Evolutionary conservation across 1,140 invertebrate genomes (phyloP), one percentile per base, ranked within the genome.

Genomic region (Atta cephalotes): DNA sequence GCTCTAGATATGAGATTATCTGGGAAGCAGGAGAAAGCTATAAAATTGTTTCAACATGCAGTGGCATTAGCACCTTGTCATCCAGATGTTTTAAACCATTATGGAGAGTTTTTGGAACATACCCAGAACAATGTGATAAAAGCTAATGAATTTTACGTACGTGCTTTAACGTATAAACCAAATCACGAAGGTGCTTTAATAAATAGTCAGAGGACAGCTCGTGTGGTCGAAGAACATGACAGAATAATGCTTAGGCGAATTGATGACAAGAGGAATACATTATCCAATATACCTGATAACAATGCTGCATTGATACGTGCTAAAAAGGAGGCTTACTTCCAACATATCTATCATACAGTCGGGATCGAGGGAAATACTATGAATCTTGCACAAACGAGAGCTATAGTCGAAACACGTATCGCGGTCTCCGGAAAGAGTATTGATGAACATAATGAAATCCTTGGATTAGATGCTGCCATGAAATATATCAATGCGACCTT

Each of bases 321-420:
- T 1, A 99, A 99, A 93, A 98, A 98, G 92, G 98, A 99, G 94
- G 98, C 98, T 18, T 99, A 99, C 94, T 99, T 98, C 93, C 97
- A 98, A 92, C 98, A 99, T 94, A 98, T 99, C 82, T 99, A 99
- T 95, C 99, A 99, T 92, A 99, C 98, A 3, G 98, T 99, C 78
- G 99, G 98, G 51, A 99, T 99, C 87, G 99, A 99, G 96, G 99
- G 99, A 2, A 99, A 99, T 92, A 99, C 99, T 1, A 98, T 99
- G 97, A 98, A 98, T 45, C 95, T 99, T n/a, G 97, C 97, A 28
- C 98, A 99, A 94, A 99, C 99, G 0, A 96, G 98, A 87, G 97
- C 98, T 76, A 97, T 99, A 85, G 96, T 99, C 12, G 98, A 99
- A 95, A 99, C 98, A 0, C 96, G 98, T 88, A 97, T 99, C 93